Evolutionary conservation across 2,888 invertebrate genomes (phyloP), one percentile per base, ranked within the genome.

Genomic region (Brenthis daphne): DNA sequence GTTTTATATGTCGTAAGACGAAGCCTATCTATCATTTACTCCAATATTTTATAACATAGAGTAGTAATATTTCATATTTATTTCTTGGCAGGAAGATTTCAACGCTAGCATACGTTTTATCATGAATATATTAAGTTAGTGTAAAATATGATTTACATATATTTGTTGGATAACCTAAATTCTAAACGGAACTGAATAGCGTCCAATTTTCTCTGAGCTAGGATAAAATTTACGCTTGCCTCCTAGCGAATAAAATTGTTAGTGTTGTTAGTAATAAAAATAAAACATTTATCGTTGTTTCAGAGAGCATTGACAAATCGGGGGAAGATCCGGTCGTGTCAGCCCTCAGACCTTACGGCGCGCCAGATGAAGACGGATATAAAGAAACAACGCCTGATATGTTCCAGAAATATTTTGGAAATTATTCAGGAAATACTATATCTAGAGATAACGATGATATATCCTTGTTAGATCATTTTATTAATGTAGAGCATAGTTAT

Each of bases 291-390:
- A 69, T 76, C 56, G 68, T 90, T 90, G 89, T 91, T 92, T 61
- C 91, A 92, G 92, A 92, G 78, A 89, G 86, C 74, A 89, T 91
- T 70, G 91, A 92, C 77, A 92, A 90, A 81, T 88, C 90, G 43
- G 90, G 90, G 8, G 92, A 92, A 76, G 91, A 92, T 70, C 90
- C 90, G 48, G 86, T 90, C 33, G 83, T 88, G 67, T 86, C 91
- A 68, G 91, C 90, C 13, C 78, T 92, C 71, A 84, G 86, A 73
- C 87, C 91, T 0, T 86, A 89, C 60, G 89, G 85, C 33, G 85
- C 86, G 0, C 88, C 88, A 29, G 90, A 90, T 37, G 89, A 89
- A 65, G 88, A 86, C 69, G 87, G 84, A 60, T 73, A 74, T 14
- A 85, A 77, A 79, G 85, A 85, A 67, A 76, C 75, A 14, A 71